A percentile compares a stretch with the other conserved stretches of the same genome.
Evolutionary conservation across 2,888 invertebrate species (phyloP).

Genomic region (Dryobota labecula): DNA sequence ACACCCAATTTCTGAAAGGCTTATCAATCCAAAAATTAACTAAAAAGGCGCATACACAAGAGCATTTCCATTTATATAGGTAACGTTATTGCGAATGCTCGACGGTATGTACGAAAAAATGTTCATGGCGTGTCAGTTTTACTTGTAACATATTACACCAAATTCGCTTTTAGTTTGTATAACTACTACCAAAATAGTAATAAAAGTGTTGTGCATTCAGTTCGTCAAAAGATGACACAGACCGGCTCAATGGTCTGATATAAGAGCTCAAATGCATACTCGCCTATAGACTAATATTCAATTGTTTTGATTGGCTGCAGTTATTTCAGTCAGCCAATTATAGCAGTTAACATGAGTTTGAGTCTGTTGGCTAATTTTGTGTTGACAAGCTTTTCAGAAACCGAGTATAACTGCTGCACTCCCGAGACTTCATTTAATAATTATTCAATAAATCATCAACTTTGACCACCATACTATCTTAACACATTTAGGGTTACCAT

Average conservation of each 20-base stretch:
- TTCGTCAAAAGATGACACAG: background rate
- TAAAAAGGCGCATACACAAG: background rate
- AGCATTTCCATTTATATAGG: background rate
- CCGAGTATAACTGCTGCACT: background rate
- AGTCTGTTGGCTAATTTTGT: slow-evolving; percentile 13
- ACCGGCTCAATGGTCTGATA: background rate
- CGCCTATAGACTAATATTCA: background rate
- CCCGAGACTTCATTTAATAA: slow-evolving; percentile 1
- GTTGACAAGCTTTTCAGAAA: slow-evolving; percentile 13
- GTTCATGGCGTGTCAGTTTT: background rate
- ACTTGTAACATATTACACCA: background rate
- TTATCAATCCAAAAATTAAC: background rate
- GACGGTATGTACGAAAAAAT: background rate
- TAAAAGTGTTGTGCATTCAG: background rate
- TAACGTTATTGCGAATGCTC: background rate
- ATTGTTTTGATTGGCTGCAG: background rate
- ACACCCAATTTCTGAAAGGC: slow-evolving; percentile 13
- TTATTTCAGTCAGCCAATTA: slow-evolving; percentile 2
- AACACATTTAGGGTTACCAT: background rate
- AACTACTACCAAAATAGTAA: background rate
- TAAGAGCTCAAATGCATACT: background rate
- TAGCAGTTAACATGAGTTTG: background rate
- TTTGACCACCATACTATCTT: slow-evolving; percentile 5
- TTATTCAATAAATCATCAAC: background rate
- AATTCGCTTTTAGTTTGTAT: background rate